Percentiles rank a stretch among this genome's conserved stretches.
Conservation (phyloP, 2,888 invertebrate genomes). For the Tholera decimalis region DNA sequence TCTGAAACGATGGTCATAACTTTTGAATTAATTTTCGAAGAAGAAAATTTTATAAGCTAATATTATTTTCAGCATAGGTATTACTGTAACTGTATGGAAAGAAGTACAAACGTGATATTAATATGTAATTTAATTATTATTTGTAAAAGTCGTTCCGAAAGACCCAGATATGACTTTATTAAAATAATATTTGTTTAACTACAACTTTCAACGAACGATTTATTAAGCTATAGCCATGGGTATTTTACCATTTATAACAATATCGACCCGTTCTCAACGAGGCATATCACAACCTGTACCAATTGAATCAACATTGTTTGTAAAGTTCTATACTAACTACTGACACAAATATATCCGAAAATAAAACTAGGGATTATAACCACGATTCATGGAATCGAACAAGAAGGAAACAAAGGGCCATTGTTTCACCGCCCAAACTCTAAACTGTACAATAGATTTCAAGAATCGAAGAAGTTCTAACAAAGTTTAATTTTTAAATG, state of each 20-base stretch:
- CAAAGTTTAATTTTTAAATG: slow-evolving; percentile 88
- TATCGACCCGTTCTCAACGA: slow-evolving; percentile 91
- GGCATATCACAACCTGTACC: slow-evolving; percentile 91
- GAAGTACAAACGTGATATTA: slow-evolving; percentile 86
- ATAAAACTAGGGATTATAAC: slow-evolving; percentile 89
- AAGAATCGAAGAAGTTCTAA: slow-evolving; percentile 88
- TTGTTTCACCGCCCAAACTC: slow-evolving; percentile 85
- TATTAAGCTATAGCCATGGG: slow-evolving; percentile 91
- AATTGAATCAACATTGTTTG: slow-evolving; percentile 92
- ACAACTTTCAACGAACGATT: slow-evolving; percentile 90
- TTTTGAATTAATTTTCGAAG: slow-evolving; percentile 75
- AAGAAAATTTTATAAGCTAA: slow-evolving; percentile 80
- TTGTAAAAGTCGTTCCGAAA: slow-evolving; percentile 89
- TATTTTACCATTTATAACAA: slow-evolving; percentile 91
- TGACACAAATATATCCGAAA: slow-evolving; percentile 90
- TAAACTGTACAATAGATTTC: slow-evolving; percentile 89
- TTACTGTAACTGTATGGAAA: slow-evolving; percentile 82
- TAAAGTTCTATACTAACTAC: slow-evolving; percentile 91
- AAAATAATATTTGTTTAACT: slow-evolving; percentile 90
- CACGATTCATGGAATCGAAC: slow-evolving; percentile 91
- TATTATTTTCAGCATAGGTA: slow-evolving; percentile 81
- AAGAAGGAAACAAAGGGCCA: slow-evolving; percentile 88
- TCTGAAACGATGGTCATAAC: slow-evolving; percentile 68
- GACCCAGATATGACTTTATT: slow-evolving; percentile 87
- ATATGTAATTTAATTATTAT: slow-evolving; percentile 83